A percentile compares a stretch with the other conserved stretches of the same genome.
These are phyloP conservation scores for Sepiola atlantica DNA, from an alignment of 2,888 invertebrate species.

Conservation along the genomic window DNA sequence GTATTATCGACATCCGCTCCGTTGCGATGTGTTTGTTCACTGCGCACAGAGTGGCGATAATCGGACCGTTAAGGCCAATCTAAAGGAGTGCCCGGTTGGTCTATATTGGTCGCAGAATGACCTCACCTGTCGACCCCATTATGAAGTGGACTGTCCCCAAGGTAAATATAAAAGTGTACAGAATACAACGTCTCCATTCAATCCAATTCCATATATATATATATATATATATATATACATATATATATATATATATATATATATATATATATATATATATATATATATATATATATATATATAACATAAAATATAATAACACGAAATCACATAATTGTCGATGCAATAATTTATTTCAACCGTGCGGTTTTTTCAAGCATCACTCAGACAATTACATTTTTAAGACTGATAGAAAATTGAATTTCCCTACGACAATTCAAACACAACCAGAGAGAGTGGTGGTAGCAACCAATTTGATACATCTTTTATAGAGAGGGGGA, in stretches of 20 bases:
- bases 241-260: no score
- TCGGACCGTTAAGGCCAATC: conserved; percentile 50
- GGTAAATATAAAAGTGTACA: not conserved
- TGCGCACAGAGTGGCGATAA: conserved; percentile 51
- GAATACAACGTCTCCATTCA: not conserved
- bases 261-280: not conserved
- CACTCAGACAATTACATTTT: no score
- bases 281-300: not conserved
- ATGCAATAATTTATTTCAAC: no score
- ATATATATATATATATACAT: not conserved
- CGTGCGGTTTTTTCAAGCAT: no score
- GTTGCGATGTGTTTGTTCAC: conserved; percentile 55
- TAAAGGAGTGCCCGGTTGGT: conserved; percentile 54
- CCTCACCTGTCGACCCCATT: conserved; percentile 40
- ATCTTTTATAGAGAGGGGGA: no score
- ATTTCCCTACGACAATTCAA: no score
- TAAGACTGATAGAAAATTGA: no score
- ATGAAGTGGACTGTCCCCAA: conserved; percentile 41
- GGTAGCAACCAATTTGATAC: no score
- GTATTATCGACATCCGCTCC: conserved; percentile 52
- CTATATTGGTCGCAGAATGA: conserved; percentile 54
- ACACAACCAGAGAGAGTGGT: no score
- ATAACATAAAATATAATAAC: no score
- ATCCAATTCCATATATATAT: not conserved
- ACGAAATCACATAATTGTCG: no score